Base-by-base conservation (phyloP, 2,797 vertebrate genomes). In the Denticeps clupeoides region DNA sequence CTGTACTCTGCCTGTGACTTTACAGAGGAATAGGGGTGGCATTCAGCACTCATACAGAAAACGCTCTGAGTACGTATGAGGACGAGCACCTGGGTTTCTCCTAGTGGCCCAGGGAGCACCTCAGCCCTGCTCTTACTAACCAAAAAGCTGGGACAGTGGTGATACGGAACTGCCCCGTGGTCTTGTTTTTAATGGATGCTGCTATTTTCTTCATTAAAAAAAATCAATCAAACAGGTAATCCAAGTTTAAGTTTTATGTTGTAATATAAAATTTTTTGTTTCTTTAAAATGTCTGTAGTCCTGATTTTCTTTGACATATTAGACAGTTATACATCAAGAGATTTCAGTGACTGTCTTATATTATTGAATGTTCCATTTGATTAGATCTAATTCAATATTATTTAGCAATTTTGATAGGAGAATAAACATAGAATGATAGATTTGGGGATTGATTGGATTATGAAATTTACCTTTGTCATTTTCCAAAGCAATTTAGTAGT, bases 1-100 rank as follows among this genome's bases (percentile, higher is more conserved):
- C 9, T 52, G 49, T 33, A 25, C 12, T 3, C 12, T 45, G 15
- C 58, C 64, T 11, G n/a, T 54, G 9, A 53, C 58, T 0, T 41
- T 45, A 4, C 4, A 4, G 42, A 45, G 40, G 48, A 47, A 41
- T 2, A 7, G 31, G 5, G 42, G 49, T 51, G 35, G 11, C 4
- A 1, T 35, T 11, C 13, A 54, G 24, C 1, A 18, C 4, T 28
- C 49, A 25, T 35, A 49, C 21, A 41, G 7, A 40, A 55, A 7
- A 1, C 16, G 56, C 9, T 56, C 49, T 5, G 67, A 72, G 28
- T 73, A 60, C 28, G 71, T 74, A 45, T 78, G 57, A 82, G 54
- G 13, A 13, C 3, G 12, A 10, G 11, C 43, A 9, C 15, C 16
- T 9, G 4, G 3, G 8, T 15, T 5, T 7, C 2, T 23, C 10